A percentile compares a stretch with the other conserved stretches of the same genome.
Evolutionary conservation across 2,113 vertebrate genomes (phyloP).

Genomic region (Oxyura jamaicensis): DNA sequence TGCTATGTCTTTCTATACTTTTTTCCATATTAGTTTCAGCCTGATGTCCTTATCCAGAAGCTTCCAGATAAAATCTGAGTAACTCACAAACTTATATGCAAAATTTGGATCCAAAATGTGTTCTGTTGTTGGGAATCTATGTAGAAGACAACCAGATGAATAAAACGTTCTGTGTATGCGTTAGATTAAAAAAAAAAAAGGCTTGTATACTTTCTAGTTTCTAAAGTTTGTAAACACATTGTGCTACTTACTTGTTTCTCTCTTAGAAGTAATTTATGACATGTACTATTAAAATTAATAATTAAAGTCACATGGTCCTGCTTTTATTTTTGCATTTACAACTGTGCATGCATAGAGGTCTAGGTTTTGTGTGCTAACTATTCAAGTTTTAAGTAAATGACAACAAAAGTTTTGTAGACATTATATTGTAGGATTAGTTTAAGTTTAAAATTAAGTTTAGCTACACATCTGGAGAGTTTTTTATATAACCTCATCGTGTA

Average conservation of each 20-base stretch:
- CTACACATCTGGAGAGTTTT: background rate
- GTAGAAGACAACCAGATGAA: background rate
- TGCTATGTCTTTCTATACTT: background rate
- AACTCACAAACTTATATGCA: background rate
- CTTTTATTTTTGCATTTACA: background rate
- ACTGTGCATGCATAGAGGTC: background rate
- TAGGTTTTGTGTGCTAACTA: background rate
- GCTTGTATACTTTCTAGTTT: background rate
- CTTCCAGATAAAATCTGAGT: background rate
- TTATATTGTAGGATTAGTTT: background rate
- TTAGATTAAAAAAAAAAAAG: background rate
- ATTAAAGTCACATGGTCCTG: background rate
- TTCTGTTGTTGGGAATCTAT: background rate
- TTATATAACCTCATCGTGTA: background rate
- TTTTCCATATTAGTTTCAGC: background rate
- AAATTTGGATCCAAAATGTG: background rate
- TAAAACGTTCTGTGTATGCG: background rate
- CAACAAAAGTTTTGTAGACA: background rate
- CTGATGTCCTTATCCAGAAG: background rate
- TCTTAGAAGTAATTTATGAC: background rate
- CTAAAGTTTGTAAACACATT: background rate
- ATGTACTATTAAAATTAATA: background rate
- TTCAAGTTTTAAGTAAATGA: background rate
- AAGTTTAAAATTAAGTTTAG: background rate
- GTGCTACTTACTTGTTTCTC: background rate